Conservation (phyloP, 1,140 invertebrate species). For the Spodoptera litura region DNA sequence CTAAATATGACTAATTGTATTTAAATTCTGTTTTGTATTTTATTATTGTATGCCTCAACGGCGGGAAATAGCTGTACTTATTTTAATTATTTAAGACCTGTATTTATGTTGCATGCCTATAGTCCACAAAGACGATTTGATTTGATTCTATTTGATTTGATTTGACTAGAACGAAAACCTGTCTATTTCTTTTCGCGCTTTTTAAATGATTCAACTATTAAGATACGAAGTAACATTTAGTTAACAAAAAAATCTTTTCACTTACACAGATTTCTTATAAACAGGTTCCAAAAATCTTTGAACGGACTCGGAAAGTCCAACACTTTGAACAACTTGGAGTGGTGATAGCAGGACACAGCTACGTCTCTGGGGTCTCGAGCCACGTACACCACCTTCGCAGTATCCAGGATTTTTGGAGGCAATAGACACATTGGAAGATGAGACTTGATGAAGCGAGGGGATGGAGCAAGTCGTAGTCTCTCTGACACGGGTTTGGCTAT, state of each 20-base stretch:
- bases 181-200: too few species aligned
- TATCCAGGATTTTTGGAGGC: constrained; percentile 72
- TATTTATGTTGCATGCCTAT: too few species aligned
- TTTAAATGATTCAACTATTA: too few species aligned
- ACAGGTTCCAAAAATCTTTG: constrained; percentile 90
- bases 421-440: constrained; percentile 88
- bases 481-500: background rate
- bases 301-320: constrained; percentile 90
- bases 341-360: constrained; percentile 81
- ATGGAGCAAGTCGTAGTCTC: constrained; percentile 40
- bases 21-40: too few species aligned
- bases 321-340: constrained; percentile 89
- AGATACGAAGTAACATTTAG: background rate
- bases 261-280: constrained; percentile 89
- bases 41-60: too few species aligned
- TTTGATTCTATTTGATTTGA: too few species aligned
- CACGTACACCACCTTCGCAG: constrained; percentile 86
- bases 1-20: too few species aligned
- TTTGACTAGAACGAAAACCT: too few species aligned
- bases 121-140: too few species aligned
- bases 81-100: too few species aligned
- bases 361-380: constrained; percentile 47
- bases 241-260: background rate
- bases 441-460: constrained; percentile 88
- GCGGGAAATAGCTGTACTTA: too few species aligned